Evolutionary conservation across 2,888 invertebrate genomes (phyloP), one percentile per base, ranked within the genome.

Genomic region (Heterodera filipjevi): DNA sequence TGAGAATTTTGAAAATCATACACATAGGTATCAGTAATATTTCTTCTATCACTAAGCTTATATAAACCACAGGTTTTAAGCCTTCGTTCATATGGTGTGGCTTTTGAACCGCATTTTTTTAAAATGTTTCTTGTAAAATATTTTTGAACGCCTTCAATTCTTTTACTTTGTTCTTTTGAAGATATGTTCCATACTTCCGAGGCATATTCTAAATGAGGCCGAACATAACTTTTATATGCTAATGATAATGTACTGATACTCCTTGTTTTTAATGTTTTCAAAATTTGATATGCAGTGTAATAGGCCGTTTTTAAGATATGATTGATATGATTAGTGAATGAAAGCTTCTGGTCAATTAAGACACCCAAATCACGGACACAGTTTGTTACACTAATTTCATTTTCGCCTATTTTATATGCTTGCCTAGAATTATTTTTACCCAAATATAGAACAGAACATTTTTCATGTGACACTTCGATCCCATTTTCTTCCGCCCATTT

Each of bases 301-400:
- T 70, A 70, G 10, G 27, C 71, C 22, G 22, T 22, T n/a, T 12
- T 70, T 27, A 46, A 22, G n/a, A 70, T 70, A 27, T 70, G n/a
- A n/a, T n/a, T n/a, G n/a, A 70, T 70, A 27, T 70, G 71, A 6
- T 39, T 27, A 2, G 22, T n/a, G n/a, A 70, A 70, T 8, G 71
- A 70, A n/a, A 70, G 71, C 8, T 70, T 30, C 10, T 22, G n/a
- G 27, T 70, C 71, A n/a, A 70, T n/a, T n/a, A 70, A 27, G 2
- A 70, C 44, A 6, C 71, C 71, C 10, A 70, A n/a, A 70, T 70
- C 71, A 6, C 71, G 71, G 27, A 70, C 71, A 27, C 71, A 70
- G 27, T 70, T n/a, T 6, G n/a, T 30, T 6, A 6, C 12, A 10
- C 6, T 10, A 39, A 39, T 39, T 39, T 10, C 39, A 10, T 39